Percentiles rank a stretch among this genome's conserved stretches.
phyloP scores from a whole-genome alignment of 1,140 invertebrate genomes.

The Melanaphis sacchari region DNA sequence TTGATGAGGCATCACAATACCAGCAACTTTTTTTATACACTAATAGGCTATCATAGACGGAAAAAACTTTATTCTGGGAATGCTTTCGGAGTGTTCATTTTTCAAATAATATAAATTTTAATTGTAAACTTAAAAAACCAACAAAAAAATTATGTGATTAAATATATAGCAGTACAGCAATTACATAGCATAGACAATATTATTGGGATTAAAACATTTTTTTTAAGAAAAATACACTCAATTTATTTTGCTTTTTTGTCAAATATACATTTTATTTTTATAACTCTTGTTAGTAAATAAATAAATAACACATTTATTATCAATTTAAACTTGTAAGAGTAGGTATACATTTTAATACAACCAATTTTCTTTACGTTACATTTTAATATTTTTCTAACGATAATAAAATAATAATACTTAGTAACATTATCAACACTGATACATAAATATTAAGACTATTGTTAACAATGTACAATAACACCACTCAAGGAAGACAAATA shows the following conservation, averaged over 20 bases:
- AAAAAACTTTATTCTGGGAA: no score
- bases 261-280: conserved; percentile 24
- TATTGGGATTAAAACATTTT: conserved; percentile 8
- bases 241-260: neutral
- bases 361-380: neutral
- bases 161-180: neutral
- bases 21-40: no score
- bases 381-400: neutral
- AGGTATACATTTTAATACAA: neutral
- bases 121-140: no score
- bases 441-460: conserved; percentile 5
- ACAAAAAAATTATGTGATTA: neutral
- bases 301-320: conserved; percentile 18
- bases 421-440: neutral
- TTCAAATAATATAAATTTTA: no score
- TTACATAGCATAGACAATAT: neutral
- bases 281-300: conserved; percentile 31
- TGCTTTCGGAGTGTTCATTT: no score
- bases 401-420: conserved; percentile 29
- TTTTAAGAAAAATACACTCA: neutral
- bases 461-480: conserved; percentile 15
- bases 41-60: no score
- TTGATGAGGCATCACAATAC: no score
- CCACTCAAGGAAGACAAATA: conserved; percentile 25
- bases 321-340: conserved; percentile 1